Evolutionary conservation across 92 coral and sea anemone species (phyloP).

Genomic region (Phymanthus crucifer): DNA sequence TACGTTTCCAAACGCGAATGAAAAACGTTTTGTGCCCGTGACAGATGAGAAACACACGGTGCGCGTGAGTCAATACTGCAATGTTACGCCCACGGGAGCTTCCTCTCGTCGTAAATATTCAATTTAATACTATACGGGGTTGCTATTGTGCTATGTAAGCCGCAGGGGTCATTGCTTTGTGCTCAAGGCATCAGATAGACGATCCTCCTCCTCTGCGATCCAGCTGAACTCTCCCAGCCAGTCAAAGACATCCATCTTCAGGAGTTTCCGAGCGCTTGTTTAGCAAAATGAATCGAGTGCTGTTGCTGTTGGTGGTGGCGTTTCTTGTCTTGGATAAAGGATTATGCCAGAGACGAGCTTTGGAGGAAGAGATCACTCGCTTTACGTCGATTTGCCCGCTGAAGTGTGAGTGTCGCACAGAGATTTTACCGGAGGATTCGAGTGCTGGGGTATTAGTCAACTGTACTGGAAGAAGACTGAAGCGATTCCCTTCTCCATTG

Average conservation of each 20-base stretch:
- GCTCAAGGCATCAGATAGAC: slow-evolving; percentile 3
- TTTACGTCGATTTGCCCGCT: slow-evolving; percentile 32
- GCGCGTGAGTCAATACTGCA: neutral
- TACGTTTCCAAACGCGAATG: too few relatives aligned
- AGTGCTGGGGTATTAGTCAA: slow-evolving; percentile 54
- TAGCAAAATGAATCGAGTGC: neutral
- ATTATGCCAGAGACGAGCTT: neutral
- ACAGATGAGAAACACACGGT: neutral
- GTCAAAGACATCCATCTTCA: neutral
- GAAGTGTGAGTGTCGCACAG: slow-evolving; percentile 47
- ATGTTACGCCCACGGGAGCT: slow-evolving; percentile 9
- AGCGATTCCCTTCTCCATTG: slow-evolving; percentile 57
- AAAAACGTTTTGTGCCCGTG: too few relatives aligned
- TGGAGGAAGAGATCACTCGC: neutral
- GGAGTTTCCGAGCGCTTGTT: neutral
- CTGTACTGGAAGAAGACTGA: slow-evolving; percentile 55
- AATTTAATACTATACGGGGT: neutral
- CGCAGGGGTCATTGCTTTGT: neutral
- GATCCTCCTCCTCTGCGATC: too few relatives aligned
- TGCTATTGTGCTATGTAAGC: neutral
- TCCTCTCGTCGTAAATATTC: neutral
- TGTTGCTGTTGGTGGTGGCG: neutral
- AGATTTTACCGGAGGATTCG: slow-evolving; percentile 25
- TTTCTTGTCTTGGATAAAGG: slow-evolving; percentile 1
- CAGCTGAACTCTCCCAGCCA: neutral